Evolutionary conservation across 2,888 invertebrate genomes (phyloP), one percentile per base, ranked within the genome.

Genomic region (Mechanitis mazaeus): DNA sequence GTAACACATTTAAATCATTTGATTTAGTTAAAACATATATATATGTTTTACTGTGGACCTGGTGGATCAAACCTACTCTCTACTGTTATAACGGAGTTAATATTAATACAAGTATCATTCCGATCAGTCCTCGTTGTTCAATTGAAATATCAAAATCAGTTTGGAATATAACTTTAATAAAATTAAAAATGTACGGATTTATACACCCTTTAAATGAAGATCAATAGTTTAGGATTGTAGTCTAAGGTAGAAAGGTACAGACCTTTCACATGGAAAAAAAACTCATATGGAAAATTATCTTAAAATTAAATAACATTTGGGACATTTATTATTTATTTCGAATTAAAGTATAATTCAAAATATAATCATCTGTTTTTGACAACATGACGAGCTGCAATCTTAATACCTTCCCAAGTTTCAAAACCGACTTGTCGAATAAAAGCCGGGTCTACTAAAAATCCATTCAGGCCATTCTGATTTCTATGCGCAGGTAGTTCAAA

Each of bases 381-480:
- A 1, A 79, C 79, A 60, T 85, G 87, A 56, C 84, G 75, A 2
- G 90, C 91, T 59, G 87, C 91, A n/a, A 83, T 83, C 69, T 90
- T 90, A 45, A 93, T 82, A 1, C 91, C 92, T 72, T 91, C 85
- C 90, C 93, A 94, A 38, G 93, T 92, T 75, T 93, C 93, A 4
- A 71, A 72, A 3, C 92, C 93, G 54, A 92, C 91, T 55, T 90
- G 87, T 58, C 81, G 72, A 69, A 94, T 94, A 64, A 91, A 87
- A 0, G 75, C 77, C 3, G 92, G 82, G 54, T 64, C 67, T 45
- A 62, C 70, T 50, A 64, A 54, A 55, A 66, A 69, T 55, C 60
- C 62, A 50, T 58, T 54, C 11, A 55, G 2, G 60, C 33, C 9
- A 38, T 46, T 31, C 11, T 31, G 46, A 33, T 65, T 65, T 45